Evolutionary conservation across 2,113 vertebrate species (phyloP).

Genomic region (Clarias batrachus): DNA sequence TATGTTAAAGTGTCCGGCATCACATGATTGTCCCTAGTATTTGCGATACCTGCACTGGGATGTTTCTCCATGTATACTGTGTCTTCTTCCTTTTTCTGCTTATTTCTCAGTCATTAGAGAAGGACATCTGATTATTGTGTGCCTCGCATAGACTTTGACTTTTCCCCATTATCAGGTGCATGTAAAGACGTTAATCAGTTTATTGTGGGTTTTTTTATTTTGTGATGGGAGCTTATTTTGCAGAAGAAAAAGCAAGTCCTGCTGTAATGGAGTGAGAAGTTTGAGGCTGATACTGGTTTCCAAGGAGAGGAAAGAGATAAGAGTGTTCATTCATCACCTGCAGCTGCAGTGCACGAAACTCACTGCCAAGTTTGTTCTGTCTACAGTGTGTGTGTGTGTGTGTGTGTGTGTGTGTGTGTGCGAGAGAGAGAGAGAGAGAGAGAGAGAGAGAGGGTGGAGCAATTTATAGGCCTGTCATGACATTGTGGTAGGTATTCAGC

Average conservation of each 20-base stretch:
- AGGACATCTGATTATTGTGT: not conserved
- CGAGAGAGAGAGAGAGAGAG: not conserved
- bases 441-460: not conserved
- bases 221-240: not conserved
- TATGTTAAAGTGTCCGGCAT: not conserved
- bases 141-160: not conserved
- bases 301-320: not conserved
- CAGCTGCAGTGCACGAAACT: conserved; percentile 46
- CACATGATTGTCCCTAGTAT: not conserved
- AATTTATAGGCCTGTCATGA: conserved; percentile 15
- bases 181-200: not conserved
- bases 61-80: not conserved
- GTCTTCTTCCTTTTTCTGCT: not conserved
- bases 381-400: not conserved
- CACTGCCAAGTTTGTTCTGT: conserved; percentile 39
- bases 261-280: not conserved
- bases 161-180: not conserved
- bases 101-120: not conserved
- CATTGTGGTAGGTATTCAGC: conserved; percentile 1
- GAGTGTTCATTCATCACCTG: conserved; percentile 47
- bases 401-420: not conserved
- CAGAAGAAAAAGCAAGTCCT: not conserved
- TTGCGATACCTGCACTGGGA: not conserved
- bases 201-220: not conserved
- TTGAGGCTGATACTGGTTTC: not conserved